Evolutionary conservation across 2,113 vertebrate species (phyloP).

Genomic region (crab-eating macaque (Macaca fascicularis)): T2T-MFA8v1.1 NC_088389.1:60478001-60478500

Average conservation of each 20-base stretch:
- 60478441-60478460: background rate
- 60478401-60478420: constrained; percentile 32
- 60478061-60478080: background rate
- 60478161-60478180: constrained; percentile 99
- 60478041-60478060: constrained; percentile 14
- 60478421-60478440: constrained; percentile 24
- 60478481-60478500: background rate
- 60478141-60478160: constrained; percentile 96
- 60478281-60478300: constrained; percentile 97
- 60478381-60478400: constrained; percentile 57
- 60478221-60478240: constrained; percentile 97
- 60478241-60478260: constrained; percentile 97
- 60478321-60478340: constrained; percentile 99
- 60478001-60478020: background rate
- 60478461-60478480: background rate
- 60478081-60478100: background rate
- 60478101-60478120: background rate
- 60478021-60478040: background rate
- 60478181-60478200: constrained; percentile 94
- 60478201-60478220: constrained; percentile 93
- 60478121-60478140: background rate
- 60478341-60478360: constrained; percentile 99
- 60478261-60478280: constrained; percentile 98
- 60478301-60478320: constrained; percentile 97
- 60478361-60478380: constrained; percentile 85